Evolutionary conservation across 1,140 invertebrate genomes (phyloP).

Genomic region (Oncopodura yosiiana): DNA sequence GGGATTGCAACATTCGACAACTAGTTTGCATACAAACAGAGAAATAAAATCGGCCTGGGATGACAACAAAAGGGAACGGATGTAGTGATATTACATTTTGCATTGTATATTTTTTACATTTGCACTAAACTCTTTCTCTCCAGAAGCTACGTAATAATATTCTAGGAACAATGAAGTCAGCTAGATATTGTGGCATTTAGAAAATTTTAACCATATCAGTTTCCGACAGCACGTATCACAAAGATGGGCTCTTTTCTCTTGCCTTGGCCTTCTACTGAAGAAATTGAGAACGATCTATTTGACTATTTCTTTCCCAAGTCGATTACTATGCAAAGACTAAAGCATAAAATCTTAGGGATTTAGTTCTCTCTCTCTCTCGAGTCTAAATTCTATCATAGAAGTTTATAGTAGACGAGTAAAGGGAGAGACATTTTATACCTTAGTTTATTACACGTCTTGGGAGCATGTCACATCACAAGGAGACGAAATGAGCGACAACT

Average conservation of each 20-base stretch:
- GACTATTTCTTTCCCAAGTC: neutral
- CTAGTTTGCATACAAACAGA: constrained; percentile 18
- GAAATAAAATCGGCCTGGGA: constrained; percentile 4
- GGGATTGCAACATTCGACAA: neutral
- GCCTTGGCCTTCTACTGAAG: constrained; percentile 8
- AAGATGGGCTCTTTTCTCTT: constrained; percentile 6
- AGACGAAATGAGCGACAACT: too few relatives aligned
- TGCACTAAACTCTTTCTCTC: neutral
- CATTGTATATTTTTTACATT: neutral
- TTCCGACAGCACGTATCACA: constrained; percentile 1
- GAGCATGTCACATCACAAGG: too few relatives aligned
- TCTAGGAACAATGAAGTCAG: constrained; percentile 10
- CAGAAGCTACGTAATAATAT: too few relatives aligned
- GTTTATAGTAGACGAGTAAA: constrained; percentile 2
- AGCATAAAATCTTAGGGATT: constrained; percentile 16
- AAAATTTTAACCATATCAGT: neutral
- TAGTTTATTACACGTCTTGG: neutral
- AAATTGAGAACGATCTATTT: constrained; percentile 3
- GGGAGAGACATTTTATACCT: neutral
- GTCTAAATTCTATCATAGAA: constrained; percentile 13
- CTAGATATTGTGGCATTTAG: too few relatives aligned
- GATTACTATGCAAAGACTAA: constrained; percentile 15
- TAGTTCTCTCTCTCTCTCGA: constrained; percentile 5
- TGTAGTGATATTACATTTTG: neutral
- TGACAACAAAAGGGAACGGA: neutral